Evolutionary conservation across 2,888 invertebrate genomes (phyloP).

Genomic region (Drosophila sordidapex): DNA sequence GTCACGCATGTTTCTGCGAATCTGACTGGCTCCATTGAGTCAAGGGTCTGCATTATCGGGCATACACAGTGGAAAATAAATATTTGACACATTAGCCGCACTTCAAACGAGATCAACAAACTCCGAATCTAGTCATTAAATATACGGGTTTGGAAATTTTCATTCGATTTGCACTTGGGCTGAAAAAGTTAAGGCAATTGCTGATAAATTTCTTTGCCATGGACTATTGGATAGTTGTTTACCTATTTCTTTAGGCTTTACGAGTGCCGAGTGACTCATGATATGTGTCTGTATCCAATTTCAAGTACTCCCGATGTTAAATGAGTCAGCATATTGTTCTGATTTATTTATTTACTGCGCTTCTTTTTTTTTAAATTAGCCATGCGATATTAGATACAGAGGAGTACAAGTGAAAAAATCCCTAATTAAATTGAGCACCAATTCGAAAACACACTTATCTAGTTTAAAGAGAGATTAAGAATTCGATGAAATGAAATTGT

Average conservation of each 20-base stretch:
- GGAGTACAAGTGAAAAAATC: conserved; percentile 6
- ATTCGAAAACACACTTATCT: background rate
- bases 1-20: conserved; percentile 19
- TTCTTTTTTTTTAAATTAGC: conserved; percentile 56
- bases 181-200: conserved; percentile 15
- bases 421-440: background rate
- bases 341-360: conserved; percentile 21
- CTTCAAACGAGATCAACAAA: background rate
- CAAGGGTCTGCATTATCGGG: conserved; percentile 9
- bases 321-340: conserved; percentile 46
- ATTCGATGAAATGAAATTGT: background rate
- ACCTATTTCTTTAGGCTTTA: conserved; percentile 6
- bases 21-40: conserved; percentile 19
- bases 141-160: background rate
- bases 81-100: background rate
- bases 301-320: conserved; percentile 27
- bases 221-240: conserved; percentile 27
- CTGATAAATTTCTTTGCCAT: conserved; percentile 13
- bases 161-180: conserved; percentile 1
- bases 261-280: conserved; percentile 35
- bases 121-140: background rate
- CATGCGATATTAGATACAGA: background rate
- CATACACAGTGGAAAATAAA: background rate
- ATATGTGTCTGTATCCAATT: conserved; percentile 4
- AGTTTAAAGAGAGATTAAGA: background rate